Evolutionary conservation across 2,888 invertebrate genomes (phyloP).

Genomic region (Leptopilina drosophilae): DNA sequence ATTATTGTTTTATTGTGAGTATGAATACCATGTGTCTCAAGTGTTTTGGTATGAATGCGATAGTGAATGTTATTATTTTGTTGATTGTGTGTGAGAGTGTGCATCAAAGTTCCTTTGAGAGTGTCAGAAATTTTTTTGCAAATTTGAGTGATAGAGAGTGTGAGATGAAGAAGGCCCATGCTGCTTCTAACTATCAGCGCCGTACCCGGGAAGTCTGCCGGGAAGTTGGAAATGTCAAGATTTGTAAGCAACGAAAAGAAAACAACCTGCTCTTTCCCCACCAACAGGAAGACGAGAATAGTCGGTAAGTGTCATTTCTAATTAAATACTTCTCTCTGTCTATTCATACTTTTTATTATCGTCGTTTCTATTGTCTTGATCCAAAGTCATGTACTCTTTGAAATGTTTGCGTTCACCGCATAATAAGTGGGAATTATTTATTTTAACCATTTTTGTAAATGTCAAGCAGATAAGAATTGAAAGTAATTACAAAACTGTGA

Average conservation of each 20-base stretch:
- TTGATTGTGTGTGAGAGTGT: conserved; percentile 23
- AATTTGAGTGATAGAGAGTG: not conserved
- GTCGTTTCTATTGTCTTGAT: not conserved
- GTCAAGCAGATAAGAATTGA: not conserved
- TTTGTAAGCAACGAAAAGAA: conserved; percentile 34
- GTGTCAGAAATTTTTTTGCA: conserved; percentile 31
- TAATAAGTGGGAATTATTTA: conserved; percentile 9
- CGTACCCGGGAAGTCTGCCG: conserved; percentile 39
- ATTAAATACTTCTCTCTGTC: conserved; percentile 12
- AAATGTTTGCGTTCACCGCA: conserved; percentile 1
- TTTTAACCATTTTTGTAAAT: not conserved
- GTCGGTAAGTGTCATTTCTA: conserved; percentile 48
- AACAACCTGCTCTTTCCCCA: conserved; percentile 43
- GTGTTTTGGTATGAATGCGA: conserved; percentile 38
- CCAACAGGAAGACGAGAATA: conserved; percentile 46
- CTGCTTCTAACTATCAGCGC: conserved; percentile 31
- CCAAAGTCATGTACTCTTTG: not conserved
- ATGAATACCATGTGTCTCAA: conserved; percentile 31
- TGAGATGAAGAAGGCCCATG: conserved; percentile 29
- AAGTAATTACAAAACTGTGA: not conserved
- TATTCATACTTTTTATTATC: conserved; percentile 7
- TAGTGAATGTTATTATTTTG: conserved; percentile 25
- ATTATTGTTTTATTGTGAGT: conserved; percentile 22
- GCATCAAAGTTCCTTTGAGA: conserved; percentile 37
- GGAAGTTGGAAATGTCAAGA: conserved; percentile 39